Conservation (phyloP, 2,797 vertebrate genomes). For the Leptodactylus fallax region DNA sequence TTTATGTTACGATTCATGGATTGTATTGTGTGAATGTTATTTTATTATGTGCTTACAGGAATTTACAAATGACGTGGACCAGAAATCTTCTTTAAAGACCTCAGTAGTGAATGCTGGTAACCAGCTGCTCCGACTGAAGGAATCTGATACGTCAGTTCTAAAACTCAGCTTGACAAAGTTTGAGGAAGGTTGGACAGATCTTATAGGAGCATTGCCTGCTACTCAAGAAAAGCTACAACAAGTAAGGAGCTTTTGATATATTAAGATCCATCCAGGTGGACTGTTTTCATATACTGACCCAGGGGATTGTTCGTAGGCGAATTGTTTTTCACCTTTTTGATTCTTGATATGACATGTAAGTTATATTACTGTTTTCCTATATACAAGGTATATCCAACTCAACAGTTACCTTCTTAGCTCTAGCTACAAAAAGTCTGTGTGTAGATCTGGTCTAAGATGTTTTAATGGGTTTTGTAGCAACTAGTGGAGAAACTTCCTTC, state of each 20-base stretch:
- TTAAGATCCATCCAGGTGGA: neutral
- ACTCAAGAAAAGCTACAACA: constrained; percentile 84
- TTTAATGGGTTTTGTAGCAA: constrained; percentile 72
- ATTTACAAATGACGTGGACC: constrained; percentile 84
- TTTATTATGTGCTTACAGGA: constrained; percentile 70
- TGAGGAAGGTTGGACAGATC: constrained; percentile 84
- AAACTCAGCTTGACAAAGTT: constrained; percentile 76
- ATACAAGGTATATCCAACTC: neutral
- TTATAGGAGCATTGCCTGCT: constrained; percentile 75
- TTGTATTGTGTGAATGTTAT: too few species aligned
- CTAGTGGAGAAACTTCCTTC: constrained; percentile 83
- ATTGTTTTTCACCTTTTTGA: neutral
- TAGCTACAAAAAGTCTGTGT: neutral
- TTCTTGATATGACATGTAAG: too few species aligned
- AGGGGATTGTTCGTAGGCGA: neutral
- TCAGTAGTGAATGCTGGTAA: constrained; percentile 77
- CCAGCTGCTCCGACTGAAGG: constrained; percentile 80
- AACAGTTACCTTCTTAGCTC: neutral
- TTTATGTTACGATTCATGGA: too few species aligned
- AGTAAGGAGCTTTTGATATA: constrained; percentile 71
- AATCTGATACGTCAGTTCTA: constrained; percentile 76
- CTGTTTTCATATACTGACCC: neutral
- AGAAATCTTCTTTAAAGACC: constrained; percentile 80
- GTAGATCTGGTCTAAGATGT: neutral
- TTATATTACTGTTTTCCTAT: neutral